A percentile compares a stretch with the other conserved stretches of the same genome.
Evolutionary conservation across 2,113 vertebrate species (phyloP).

Genomic region (Crypturellus undulatus): DNA sequence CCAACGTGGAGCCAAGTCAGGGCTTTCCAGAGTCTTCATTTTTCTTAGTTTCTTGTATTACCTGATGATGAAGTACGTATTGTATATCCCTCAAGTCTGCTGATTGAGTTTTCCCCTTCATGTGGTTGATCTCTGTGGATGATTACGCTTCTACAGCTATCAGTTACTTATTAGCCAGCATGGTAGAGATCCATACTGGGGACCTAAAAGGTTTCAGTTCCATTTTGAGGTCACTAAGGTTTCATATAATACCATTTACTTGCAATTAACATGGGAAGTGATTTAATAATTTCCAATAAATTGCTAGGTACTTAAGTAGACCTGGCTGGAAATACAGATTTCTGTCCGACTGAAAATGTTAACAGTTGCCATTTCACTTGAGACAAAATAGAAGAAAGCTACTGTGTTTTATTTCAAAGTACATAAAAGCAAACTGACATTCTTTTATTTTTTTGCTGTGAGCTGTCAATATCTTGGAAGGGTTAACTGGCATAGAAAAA

Average conservation of each 20-base stretch:
- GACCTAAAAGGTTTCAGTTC: conserved; percentile 48
- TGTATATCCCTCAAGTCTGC: neutral
- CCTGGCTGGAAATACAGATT: neutral
- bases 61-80: neutral
- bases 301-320: conserved; percentile 11
- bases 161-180: conserved; percentile 37
- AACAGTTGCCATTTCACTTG: neutral
- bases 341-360: neutral
- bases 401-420: neutral
- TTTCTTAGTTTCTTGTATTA: neutral
- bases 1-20: neutral
- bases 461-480: neutral
- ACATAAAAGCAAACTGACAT: neutral
- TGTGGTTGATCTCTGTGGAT: neutral
- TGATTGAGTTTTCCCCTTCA: conserved; percentile 17
- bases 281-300: conserved; percentile 39
- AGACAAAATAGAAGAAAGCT: neutral
- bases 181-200: neutral
- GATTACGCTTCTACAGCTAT: neutral
- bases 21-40: neutral
- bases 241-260: conserved; percentile 32
- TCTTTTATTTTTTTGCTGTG: neutral
- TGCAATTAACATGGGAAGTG: neutral
- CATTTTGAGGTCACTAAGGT: conserved; percentile 50
- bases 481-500: neutral